These are phyloP conservation scores for Norana najaformis DNA, from an alignment of 2,888 invertebrate species.

Conservation along the genomic window DNA sequence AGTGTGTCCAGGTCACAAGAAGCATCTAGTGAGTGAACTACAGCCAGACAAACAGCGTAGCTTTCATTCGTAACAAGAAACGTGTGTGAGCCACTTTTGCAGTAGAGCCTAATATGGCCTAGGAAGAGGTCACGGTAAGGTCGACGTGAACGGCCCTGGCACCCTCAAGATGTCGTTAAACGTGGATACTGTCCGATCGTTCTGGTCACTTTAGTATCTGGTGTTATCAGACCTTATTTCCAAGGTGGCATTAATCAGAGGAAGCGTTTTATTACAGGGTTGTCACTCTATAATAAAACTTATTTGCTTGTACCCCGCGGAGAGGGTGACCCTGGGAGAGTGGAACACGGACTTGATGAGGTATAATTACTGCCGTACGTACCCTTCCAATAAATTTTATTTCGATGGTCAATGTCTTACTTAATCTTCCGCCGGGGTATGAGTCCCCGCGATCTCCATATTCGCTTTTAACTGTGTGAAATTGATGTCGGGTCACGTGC, in stretches of 20 bases:
- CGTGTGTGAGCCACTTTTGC: not conserved
- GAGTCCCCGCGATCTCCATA: not conserved
- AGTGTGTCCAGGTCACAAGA: not conserved
- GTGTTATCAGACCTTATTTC: not conserved
- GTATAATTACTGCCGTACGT: not conserved
- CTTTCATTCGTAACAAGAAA: not conserved
- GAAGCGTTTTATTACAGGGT: not conserved
- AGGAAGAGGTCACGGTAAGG: not conserved
- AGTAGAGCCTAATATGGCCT: not conserved
- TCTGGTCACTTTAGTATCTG: not conserved
- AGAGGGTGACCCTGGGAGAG: not conserved
- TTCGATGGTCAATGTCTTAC: not conserved
- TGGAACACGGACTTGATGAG: not conserved
- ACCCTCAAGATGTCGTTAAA: not conserved
- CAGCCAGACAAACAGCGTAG: not conserved
- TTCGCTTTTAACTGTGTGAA: not conserved
- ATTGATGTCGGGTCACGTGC: conserved; percentile 10
- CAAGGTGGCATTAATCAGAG: not conserved
- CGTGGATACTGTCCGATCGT: not conserved
- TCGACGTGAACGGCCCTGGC: not conserved
- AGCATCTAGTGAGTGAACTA: not conserved
- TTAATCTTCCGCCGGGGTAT: not conserved
- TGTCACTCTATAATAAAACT: not conserved
- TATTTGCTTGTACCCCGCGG: not conserved
- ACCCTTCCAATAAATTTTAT: not conserved